phyloP scores from a whole-genome alignment of 2,888 invertebrate genomes.

The Machimus rusticus region DNA sequence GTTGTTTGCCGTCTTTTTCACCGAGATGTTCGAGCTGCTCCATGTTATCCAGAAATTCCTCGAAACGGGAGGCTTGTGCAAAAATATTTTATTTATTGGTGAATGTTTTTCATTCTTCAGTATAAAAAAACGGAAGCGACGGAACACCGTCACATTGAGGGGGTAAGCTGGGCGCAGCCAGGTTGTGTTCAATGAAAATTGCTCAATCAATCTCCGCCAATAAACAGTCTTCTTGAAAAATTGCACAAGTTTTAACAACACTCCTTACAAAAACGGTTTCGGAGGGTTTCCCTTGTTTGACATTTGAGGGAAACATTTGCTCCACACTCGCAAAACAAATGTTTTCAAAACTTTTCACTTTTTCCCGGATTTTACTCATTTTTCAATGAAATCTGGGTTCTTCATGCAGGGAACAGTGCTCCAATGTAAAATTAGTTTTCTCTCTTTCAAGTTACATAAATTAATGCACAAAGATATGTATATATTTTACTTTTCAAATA shows the following conservation, averaged over 20 bases:
- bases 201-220: constrained; percentile 41
- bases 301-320: constrained; percentile 31
- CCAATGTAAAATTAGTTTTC: not conserved
- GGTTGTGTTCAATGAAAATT: constrained; percentile 37
- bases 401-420: not conserved
- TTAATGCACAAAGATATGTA: not conserved
- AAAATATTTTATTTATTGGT: constrained; percentile 38
- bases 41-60: not conserved
- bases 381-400: not conserved
- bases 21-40: not conserved
- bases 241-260: constrained; percentile 30
- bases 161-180: not conserved
- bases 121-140: not conserved
- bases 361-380: not conserved
- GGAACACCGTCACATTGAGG: not conserved
- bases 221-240: constrained; percentile 37
- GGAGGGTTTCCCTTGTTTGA: constrained; percentile 21
- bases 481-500: too few species aligned
- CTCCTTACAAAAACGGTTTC: not conserved
- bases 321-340: not conserved
- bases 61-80: not conserved
- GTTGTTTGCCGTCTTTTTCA: constrained; percentile 1
- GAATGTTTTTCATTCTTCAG: constrained; percentile 29
- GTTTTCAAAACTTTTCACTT: not conserved
- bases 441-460: not conserved